Evolutionary conservation across 2,797 vertebrate genomes (phyloP).

Genomic region (Presbytis comata): DNA sequence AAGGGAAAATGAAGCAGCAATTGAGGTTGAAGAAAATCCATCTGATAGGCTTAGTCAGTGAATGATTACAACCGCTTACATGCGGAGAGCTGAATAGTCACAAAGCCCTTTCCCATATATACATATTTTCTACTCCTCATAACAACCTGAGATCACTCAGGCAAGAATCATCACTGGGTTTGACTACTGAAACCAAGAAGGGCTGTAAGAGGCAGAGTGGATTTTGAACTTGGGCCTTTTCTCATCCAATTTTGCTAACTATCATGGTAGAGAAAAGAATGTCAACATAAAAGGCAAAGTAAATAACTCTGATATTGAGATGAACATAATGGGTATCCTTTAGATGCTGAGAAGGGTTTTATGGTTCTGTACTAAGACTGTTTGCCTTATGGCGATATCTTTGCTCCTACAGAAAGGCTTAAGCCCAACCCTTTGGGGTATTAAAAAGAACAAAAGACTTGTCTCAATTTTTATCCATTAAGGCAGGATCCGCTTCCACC

Average conservation of each 20-base stretch:
- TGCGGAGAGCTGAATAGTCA: neutral
- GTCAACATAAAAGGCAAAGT: neutral
- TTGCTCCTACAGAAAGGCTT: neutral
- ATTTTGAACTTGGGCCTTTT: neutral
- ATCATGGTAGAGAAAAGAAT: neutral
- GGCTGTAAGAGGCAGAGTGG: accelerated
- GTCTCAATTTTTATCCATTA: neutral
- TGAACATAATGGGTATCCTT: neutral
- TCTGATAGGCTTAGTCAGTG: neutral
- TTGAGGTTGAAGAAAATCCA: neutral
- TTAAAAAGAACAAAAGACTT: neutral
- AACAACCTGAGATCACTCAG: neutral
- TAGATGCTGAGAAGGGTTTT: neutral
- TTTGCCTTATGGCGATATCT: neutral
- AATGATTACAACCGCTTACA: neutral
- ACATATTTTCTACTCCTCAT: neutral
- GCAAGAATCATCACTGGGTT: neutral
- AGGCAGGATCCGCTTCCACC: neutral
- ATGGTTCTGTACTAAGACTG: neutral
- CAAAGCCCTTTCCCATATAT: neutral
- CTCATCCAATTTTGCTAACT: neutral
- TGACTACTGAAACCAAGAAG: neutral
- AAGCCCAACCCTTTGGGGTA: neutral
- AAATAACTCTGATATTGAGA: neutral
- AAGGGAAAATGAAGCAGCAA: neutral